phyloP scores from a whole-genome alignment of 1,140 invertebrate genomes.

The Drosophila gunungcola region DNA sequence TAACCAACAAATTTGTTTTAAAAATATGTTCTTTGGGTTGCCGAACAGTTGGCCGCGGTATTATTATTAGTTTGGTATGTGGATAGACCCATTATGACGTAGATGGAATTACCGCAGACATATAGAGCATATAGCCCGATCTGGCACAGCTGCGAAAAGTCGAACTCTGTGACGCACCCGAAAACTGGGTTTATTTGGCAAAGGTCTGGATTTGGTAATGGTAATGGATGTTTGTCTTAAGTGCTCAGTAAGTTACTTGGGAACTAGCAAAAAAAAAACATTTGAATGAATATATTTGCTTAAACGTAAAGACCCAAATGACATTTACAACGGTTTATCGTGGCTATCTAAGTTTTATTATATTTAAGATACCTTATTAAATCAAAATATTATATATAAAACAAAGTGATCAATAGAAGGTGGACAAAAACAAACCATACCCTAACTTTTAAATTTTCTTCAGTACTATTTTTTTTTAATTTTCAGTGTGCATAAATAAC shows the following conservation, averaged over 20 bases:
- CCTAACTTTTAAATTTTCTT: too few species aligned
- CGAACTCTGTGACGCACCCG: slow-evolving; percentile 53
- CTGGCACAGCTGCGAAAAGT: slow-evolving; percentile 56
- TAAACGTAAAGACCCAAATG: too few species aligned
- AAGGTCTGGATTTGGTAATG: slow-evolving; percentile 14
- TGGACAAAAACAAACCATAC: too few species aligned
- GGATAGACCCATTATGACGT: slow-evolving; percentile 50
- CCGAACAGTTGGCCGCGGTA: slow-evolving; percentile 6
- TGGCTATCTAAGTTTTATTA: too few species aligned
- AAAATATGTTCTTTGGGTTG: slow-evolving; percentile 35
- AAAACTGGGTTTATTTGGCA: slow-evolving; percentile 14
- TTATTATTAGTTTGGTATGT: slow-evolving; percentile 44
- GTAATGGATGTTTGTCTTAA: not conserved
- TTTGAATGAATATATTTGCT: too few species aligned
- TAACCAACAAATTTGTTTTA: slow-evolving; percentile 16
- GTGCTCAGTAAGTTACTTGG: not conserved
- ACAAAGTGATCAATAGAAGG: too few species aligned
- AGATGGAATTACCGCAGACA: slow-evolving; percentile 51
- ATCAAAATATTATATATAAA: too few species aligned
- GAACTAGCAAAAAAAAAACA: too few species aligned
- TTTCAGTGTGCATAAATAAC: too few species aligned
- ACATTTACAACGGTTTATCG: too few species aligned
- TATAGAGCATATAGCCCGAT: slow-evolving; percentile 15
- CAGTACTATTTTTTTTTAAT: too few species aligned
- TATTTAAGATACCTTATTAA: too few species aligned